Base-by-base conservation (phyloP, 2,888 invertebrate species). In the Rhodophaea formosa region DNA sequence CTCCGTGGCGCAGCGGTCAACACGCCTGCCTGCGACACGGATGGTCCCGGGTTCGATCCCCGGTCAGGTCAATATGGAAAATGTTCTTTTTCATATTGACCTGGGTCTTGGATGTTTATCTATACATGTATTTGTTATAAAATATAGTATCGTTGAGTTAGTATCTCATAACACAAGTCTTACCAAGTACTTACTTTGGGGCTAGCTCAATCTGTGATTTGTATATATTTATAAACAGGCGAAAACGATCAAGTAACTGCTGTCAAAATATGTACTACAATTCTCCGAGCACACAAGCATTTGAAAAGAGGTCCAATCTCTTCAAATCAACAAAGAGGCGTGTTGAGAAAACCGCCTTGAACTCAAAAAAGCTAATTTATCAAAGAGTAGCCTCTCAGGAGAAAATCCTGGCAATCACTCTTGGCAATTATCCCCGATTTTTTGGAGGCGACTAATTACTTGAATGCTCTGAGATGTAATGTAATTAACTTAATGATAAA, bases 401-500 rank as follows among this genome's bases (percentile, higher is more conserved):
- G 79, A 75, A 81, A 86, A 86, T 87, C 86, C 79, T 74, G 70
- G 86, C 82, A 82, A 88, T 88, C 84, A 77, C 79, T 87, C 84
- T 81, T 75, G 70, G 72, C 84, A 86, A 86, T 87, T 84, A 86
- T 86, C 84, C 82, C 75, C 79, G 74, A 84, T 86, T 87, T 87
- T 85, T 81, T 80, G 77, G 79, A 79, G 74, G 70, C 75, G 77
- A 77, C 84, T 88, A 86, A 88, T 88, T 88, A 87, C 80, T 77
- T 67, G 79, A 82, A 86, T 86, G 86, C 84, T 82, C 82, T 79
- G 80, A 79, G 76, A 77, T 79, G 79, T 81, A 82, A 79, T 74
- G 76, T 84, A 85, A 88, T 88, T 88, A 84, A 85, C 84, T 86
- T 77, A 80, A 86, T 85, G 82, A 86, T 82, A 79, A 84, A 87